A percentile compares a stretch with the other conserved stretches of the same genome.
Conservation (phyloP, 2,888 invertebrate species). For the Pachliopta kotzebuea region DNA sequence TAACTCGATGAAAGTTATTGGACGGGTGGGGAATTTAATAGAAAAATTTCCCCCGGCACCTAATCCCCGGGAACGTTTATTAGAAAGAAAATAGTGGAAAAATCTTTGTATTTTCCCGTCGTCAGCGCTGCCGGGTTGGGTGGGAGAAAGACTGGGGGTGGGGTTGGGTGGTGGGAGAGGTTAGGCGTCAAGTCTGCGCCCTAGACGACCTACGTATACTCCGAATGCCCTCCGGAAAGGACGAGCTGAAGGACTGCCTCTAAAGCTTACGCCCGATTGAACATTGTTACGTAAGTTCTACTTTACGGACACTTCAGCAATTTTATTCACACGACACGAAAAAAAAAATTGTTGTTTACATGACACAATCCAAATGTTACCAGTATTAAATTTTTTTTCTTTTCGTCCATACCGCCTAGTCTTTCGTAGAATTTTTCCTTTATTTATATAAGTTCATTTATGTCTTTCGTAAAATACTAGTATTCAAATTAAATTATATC, state of each 20-base stretch:
- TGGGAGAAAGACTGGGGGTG: not conserved
- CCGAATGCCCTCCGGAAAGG: slow-evolving; percentile 23
- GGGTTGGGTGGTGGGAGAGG: not conserved
- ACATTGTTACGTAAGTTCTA: too few relatives aligned
- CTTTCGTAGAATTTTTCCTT: too few relatives aligned
- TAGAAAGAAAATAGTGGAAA: slow-evolving; percentile 14
- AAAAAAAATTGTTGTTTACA: too few relatives aligned
- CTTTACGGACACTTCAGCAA: too few relatives aligned
- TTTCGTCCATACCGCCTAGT: too few relatives aligned
- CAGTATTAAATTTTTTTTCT: too few relatives aligned
- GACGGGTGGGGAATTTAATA: not conserved
- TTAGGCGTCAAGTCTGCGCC: slow-evolving; percentile 6
- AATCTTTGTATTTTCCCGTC: slow-evolving; percentile 12
- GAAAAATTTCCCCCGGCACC: slow-evolving; percentile 3
- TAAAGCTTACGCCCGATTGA: not conserved
- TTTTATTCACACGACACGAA: too few relatives aligned
- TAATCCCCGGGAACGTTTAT: slow-evolving; percentile 12
- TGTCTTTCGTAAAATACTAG: too few relatives aligned
- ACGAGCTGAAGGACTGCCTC: slow-evolving; percentile 9
- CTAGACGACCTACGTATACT: slow-evolving; percentile 24
- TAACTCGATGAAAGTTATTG: slow-evolving; percentile 5
- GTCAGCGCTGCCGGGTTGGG: not conserved
- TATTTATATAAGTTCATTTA: too few relatives aligned
- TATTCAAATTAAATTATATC: too few relatives aligned
- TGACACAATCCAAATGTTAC: too few relatives aligned